Percentiles rank a stretch among this genome's conserved stretches.
These are phyloP conservation scores for Eubasilissa splendida DNA, from an alignment of 2,888 invertebrate genomes.

Conservation along the genomic window DNA sequence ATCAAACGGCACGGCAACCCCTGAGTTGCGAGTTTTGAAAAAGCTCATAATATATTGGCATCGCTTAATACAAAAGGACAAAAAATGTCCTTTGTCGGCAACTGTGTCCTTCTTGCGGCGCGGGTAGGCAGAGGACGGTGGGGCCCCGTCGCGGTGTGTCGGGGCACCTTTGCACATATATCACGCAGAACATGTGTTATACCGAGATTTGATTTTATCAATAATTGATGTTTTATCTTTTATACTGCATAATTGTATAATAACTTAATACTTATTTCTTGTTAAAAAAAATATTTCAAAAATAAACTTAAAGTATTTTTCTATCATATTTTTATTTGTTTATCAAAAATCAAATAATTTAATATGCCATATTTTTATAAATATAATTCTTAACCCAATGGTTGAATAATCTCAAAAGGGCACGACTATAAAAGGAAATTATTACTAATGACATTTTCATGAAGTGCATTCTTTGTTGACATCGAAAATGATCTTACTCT, in stretches of 20 bases:
- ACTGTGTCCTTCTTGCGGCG: slow-evolving; percentile 22
- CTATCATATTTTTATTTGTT: too few relatives aligned
- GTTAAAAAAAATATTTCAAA: too few relatives aligned
- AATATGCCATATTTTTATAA: background rate
- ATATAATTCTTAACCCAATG: background rate
- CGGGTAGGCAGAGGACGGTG: background rate
- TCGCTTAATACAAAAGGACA: slow-evolving; percentile 23
- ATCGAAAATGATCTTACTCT: slow-evolving; percentile 35
- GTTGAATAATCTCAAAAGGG: too few relatives aligned
- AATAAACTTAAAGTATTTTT: too few relatives aligned
- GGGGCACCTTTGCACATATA: background rate
- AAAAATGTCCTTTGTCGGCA: slow-evolving; percentile 29
- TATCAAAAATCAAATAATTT: too few relatives aligned
- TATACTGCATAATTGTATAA: too few relatives aligned
- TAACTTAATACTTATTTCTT: too few relatives aligned
- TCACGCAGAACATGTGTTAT: too few relatives aligned
- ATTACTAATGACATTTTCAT: slow-evolving; percentile 54
- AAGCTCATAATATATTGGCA: slow-evolving; percentile 31
- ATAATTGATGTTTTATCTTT: too few relatives aligned
- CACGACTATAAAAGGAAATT: background rate
- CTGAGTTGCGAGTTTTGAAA: slow-evolving; percentile 19
- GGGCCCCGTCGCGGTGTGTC: background rate
- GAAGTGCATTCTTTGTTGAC: slow-evolving; percentile 49
- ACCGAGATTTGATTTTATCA: too few relatives aligned
- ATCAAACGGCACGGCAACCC: background rate